Base-by-base conservation (phyloP, 2,797 vertebrate species). In the Coluber constrictor region DNA sequence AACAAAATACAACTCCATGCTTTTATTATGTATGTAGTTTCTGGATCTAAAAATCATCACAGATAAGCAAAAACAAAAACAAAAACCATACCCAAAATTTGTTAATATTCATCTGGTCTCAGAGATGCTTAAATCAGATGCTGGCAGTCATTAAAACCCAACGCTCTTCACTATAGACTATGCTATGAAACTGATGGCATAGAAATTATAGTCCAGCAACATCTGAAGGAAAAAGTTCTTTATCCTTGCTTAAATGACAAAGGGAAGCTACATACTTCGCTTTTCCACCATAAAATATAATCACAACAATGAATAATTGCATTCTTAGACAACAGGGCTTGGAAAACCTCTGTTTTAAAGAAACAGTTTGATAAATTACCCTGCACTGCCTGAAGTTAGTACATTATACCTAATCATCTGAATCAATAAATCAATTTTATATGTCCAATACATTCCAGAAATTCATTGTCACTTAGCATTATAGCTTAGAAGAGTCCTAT, bases 401-500 rank as follows among this genome's bases (percentile, higher is more conserved):
- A 83, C 10, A 47, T 23, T 83, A 87, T 37, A 37, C 29, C 86
- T 63, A 86, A 83, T 23, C 29, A n/a, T 15, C 20, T 79, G 56
- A 89, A 79, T 61, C n/a, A 55, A 12, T 29, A 90, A 90, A n/a
- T 86, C 90, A 91, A 87, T n/a, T 83, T 61, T 70, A 88, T 51
- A 18, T 51, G 12, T 70, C 47, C 54, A 90, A 92, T 12, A 93
- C 37, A 93, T 79, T 79, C 89, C 29, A 57, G 32, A 91, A 87
- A 90, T 37, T 74, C 23, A 61, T 79, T 91, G 66, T 86, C 66
- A 61, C 66, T 66, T 61, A 66, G 88, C 70, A 47, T 91, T 89
- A 86, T 74, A 89, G 47, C 47, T 88, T n/a, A 83, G 66, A 93
- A 88, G 57, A 55, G 87, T 93, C 92, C 66, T 83, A 88, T 66